Percentiles rank a stretch among this genome's conserved stretches.
These are phyloP conservation scores for Loripinus fragilis DNA, from an alignment of 2,888 invertebrate genomes.

Conservation along the genomic window DNA sequence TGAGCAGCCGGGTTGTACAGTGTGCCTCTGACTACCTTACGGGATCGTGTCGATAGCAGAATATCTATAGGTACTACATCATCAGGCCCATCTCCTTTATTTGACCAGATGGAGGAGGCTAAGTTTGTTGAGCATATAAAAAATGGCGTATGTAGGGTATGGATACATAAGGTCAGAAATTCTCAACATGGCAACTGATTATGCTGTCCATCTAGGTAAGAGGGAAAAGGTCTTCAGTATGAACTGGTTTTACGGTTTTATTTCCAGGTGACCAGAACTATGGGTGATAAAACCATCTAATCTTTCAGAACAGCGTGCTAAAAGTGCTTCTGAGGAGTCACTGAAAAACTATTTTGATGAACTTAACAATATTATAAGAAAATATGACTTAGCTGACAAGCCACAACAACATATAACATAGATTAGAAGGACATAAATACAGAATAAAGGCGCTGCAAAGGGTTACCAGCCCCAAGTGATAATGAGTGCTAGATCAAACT, in stretches of 20 bases:
- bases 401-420: conserved; percentile 35
- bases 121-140: no score
- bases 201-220: neutral
- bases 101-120: no score
- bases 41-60: no score
- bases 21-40: no score
- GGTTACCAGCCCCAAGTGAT: conserved; percentile 7
- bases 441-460: conserved; percentile 17
- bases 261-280: conserved; percentile 31
- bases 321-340: neutral
- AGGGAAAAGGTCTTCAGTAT: neutral
- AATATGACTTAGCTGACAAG: no score
- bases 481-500: conserved; percentile 19
- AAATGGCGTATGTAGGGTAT: neutral
- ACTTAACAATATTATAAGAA: conserved; percentile 15
- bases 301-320: conserved; percentile 8
- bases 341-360: conserved; percentile 22
- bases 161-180: neutral
- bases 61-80: no score
- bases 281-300: conserved; percentile 18
- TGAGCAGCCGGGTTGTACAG: no score
- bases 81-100: no score
- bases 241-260: neutral
- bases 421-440: conserved; percentile 39
- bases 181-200: no score